Evolutionary conservation across 2,888 invertebrate genomes (phyloP).

Genomic region (Poecilus cupreus): DNA sequence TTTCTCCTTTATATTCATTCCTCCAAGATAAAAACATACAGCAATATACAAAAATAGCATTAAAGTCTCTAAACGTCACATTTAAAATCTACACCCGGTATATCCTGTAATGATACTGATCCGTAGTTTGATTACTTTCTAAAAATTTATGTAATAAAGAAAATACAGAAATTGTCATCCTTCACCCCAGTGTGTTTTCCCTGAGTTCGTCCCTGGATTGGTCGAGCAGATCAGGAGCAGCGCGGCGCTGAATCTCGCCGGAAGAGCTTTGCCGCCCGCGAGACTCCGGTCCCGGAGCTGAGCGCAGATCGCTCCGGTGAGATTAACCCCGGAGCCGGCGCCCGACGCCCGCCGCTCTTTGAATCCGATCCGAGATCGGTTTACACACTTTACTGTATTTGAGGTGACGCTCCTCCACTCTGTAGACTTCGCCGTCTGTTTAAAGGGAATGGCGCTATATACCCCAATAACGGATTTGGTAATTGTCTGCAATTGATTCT

Average conservation of each 20-base stretch:
- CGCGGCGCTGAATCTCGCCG: conserved; percentile 13
- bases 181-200: background rate
- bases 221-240: background rate
- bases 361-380: conserved; percentile 32
- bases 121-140: too few relatives aligned
- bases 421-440: background rate
- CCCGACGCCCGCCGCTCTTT: background rate
- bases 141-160: too few relatives aligned
- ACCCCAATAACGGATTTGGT: conserved; percentile 29
- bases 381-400: conserved; percentile 31
- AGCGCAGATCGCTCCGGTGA: conserved; percentile 37
- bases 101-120: too few relatives aligned
- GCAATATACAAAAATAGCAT: too few relatives aligned
- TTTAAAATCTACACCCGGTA: too few relatives aligned
- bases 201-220: background rate
- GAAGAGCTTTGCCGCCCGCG: conserved; percentile 48
- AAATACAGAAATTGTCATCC: background rate
- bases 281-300: background rate
- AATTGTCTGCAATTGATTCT: conserved; percentile 47
- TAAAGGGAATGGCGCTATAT: conserved; percentile 50
- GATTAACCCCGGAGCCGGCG: conserved; percentile 45
- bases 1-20: too few relatives aligned
- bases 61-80: too few relatives aligned
- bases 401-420: conserved; percentile 4
- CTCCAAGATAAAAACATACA: too few relatives aligned